phyloP scores from a whole-genome alignment of 92 coral and sea anemone species.

The Epizoanthus stellaris region DNA sequence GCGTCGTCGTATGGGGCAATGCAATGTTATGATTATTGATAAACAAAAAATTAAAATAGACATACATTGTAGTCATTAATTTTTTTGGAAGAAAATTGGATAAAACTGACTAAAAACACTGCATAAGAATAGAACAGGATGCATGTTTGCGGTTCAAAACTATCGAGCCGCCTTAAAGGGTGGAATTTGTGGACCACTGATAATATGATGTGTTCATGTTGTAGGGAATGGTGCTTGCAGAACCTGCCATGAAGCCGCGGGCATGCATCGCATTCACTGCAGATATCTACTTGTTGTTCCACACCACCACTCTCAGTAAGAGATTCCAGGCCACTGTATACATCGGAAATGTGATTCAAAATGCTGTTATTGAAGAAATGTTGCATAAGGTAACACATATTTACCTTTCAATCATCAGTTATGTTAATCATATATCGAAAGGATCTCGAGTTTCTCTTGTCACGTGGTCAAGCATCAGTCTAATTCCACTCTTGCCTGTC shows the following conservation, averaged over 20 bases:
- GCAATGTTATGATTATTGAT: too few species aligned
- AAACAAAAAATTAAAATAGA: too few species aligned
- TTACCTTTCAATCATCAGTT: not conserved
- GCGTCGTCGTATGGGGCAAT: too few species aligned
- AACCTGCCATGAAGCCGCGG: slow-evolving; percentile 70
- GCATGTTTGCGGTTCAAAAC: too few species aligned
- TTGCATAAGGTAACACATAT: slow-evolving; percentile 70
- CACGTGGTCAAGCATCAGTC: too few species aligned
- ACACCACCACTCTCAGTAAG: slow-evolving; percentile 78
- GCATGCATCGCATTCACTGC: slow-evolving; percentile 86
- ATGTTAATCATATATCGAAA: not conserved
- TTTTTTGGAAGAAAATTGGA: too few species aligned
- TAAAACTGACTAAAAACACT: too few species aligned
- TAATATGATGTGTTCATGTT: not conserved
- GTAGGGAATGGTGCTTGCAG: slow-evolving; percentile 94
- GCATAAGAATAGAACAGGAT: too few species aligned
- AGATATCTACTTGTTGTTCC: slow-evolving; percentile 89
- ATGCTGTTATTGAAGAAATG: slow-evolving; percentile 90
- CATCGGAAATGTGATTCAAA: slow-evolving; percentile 90
- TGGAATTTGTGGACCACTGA: not conserved
- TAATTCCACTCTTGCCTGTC: not conserved
- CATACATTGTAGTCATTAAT: too few species aligned
- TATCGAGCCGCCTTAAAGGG: too few species aligned
- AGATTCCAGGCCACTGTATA: slow-evolving; percentile 96
- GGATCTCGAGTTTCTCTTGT: too few species aligned